Conservation (phyloP, 2,888 invertebrate species). For the Meiosimyza platycephala region DNA sequence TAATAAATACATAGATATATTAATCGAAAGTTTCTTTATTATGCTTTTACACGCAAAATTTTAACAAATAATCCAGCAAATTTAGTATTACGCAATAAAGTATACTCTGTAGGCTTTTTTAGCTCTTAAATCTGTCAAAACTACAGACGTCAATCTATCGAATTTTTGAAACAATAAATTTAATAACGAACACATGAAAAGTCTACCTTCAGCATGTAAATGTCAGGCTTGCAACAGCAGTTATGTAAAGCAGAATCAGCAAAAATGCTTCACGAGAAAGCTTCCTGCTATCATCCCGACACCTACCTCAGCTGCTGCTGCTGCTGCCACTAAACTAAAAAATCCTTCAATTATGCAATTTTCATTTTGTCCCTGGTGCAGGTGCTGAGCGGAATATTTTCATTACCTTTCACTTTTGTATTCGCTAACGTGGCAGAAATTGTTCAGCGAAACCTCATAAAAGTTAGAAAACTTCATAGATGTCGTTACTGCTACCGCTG, state of each 20-base stretch:
- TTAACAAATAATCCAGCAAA: no score
- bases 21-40: no score
- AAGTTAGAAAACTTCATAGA: conserved; percentile 24
- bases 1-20: no score
- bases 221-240: not conserved
- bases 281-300: not conserved
- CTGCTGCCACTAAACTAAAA: not conserved
- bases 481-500: not conserved
- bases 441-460: conserved; percentile 33
- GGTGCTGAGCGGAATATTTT: conserved; percentile 18
- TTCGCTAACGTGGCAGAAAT: conserved; percentile 34
- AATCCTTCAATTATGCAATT: conserved; percentile 35
- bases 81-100: no score
- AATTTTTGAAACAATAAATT: conserved; percentile 20
- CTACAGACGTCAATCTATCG: not conserved
- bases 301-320: conserved; percentile 1
- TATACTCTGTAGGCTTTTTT: no score
- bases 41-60: no score
- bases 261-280: not conserved
- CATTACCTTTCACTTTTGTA: conserved; percentile 28
- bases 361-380: conserved; percentile 14
- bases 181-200: not conserved
- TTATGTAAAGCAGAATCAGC: conserved; percentile 14
- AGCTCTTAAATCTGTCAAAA: no score
- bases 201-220: not conserved